Conservation (phyloP, 2,113 vertebrate genomes). For the Thermophis baileyi region DNA sequence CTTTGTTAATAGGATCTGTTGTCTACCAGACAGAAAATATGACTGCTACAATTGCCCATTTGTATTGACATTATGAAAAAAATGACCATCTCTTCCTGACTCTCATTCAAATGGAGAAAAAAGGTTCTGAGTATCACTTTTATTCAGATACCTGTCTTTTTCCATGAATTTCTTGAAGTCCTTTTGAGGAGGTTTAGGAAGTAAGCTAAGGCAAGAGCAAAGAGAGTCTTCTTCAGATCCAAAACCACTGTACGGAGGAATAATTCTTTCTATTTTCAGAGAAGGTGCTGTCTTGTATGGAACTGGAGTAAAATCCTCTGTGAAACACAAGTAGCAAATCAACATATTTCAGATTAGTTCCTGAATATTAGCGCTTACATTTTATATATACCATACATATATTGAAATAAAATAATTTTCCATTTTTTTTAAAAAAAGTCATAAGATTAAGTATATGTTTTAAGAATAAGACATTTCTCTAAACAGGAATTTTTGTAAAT, state of each 20-base stretch:
- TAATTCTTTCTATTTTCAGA: conserved; percentile 63
- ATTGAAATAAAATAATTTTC: neutral
- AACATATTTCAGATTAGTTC: conserved; percentile 46
- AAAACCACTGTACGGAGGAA: conserved; percentile 89
- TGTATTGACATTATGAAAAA: neutral
- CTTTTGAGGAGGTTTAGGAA: conserved; percentile 70
- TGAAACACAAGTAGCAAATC: conserved; percentile 56
- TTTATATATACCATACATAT: conserved; percentile 25
- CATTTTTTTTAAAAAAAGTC: conserved; percentile 3
- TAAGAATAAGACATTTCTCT: conserved; percentile 26
- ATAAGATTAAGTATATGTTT: conserved; percentile 2
- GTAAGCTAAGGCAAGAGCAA: conserved; percentile 74
- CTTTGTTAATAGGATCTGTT: neutral
- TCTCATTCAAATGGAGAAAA: neutral
- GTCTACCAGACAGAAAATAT: neutral
- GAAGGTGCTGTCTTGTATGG: conserved; percentile 66
- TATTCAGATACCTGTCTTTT: conserved; percentile 82
- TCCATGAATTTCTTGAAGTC: conserved; percentile 80
- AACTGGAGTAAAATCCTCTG: conserved; percentile 84
- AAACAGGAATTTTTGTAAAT: conserved; percentile 36
- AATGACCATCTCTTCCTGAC: rapidly evolving
- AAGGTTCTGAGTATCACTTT: neutral
- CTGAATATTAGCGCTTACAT: conserved; percentile 54
- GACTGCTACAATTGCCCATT: neutral
- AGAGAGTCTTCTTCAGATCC: conserved; percentile 94